Base-by-base conservation (phyloP, 2,797 vertebrate species). In the Varecia variegata region DNA sequence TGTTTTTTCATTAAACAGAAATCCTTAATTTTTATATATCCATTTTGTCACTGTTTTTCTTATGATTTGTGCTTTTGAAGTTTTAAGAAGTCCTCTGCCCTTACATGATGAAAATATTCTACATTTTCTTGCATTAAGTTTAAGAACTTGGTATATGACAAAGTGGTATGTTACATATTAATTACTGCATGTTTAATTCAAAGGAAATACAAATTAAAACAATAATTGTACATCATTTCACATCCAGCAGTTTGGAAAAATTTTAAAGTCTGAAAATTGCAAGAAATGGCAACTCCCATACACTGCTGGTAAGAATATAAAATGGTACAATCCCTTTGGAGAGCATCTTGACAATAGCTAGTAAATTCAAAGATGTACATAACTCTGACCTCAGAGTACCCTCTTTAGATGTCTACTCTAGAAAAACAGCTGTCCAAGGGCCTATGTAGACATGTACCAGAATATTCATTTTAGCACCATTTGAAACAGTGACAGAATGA, bases 1-100 rank as follows among this genome's bases (percentile, higher is more conserved):
- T 77, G 68, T 88, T 87, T 84, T 79, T 94, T 83, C 62, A 54
- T 68, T 74, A 83, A 77, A 81, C 23, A 89, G 52, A 92, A 96
- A 83, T 60, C 25, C 14, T 83, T 90, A 77, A 38, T 35, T 95
- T 93, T 62, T 43, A 35, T 74, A 0, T 65, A 2, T 67, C 12
- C 43, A 4, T 73, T 65, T 92, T 80, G 32, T 76, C 68, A 87
- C 56, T 90, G 7, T 74, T 95, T 94, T 67, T 30, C 40, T 90
- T 74, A 74, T 13, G n/a, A 77, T 62, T 71, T 95, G 27, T 92
- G 50, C 35, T 86, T 93, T 95, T 27, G 15, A 90, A 93, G 35
- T 90, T 94, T 82, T 76, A 77, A 54, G 38, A 88, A 88, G 17
- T 71, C 17, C n/a, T 80, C 47, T 62, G 14, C 35, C 54, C 35